These are phyloP conservation scores for Drosophila elegans DNA, from an alignment of 1,140 invertebrate species.

Conservation along the genomic window DNA sequence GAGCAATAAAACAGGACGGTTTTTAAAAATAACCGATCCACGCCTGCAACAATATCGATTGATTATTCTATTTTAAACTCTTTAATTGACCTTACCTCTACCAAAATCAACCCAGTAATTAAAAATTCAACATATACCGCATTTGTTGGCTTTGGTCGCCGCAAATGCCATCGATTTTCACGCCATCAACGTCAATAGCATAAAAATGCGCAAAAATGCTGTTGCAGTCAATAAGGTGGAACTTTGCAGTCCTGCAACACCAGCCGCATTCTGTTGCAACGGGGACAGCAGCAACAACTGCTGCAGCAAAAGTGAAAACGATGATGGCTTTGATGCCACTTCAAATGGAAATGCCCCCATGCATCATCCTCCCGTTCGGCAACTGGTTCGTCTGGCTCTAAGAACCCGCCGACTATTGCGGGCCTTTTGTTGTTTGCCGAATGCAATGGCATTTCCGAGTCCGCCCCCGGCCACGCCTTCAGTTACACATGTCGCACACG, in stretches of 20 bases:
- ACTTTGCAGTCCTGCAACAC: slow-evolving; percentile 32
- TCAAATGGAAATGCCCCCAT: slow-evolving; percentile 65
- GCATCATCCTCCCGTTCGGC: slow-evolving; percentile 28
- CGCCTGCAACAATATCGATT: slow-evolving; percentile 10
- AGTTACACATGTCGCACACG: slow-evolving; percentile 37
- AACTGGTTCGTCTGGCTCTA: slow-evolving; percentile 19
- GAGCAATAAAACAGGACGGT: neutral
- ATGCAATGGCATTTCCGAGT: slow-evolving; percentile 36
- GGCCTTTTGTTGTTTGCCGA: slow-evolving; percentile 46
- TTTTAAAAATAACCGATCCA: neutral
- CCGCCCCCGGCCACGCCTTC: slow-evolving; percentile 19
- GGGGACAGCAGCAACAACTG: neutral
- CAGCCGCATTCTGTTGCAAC: slow-evolving; percentile 7
- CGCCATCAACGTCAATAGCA: slow-evolving; percentile 40
- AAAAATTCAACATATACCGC: slow-evolving; percentile 33
- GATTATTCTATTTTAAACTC: slow-evolving; percentile 23
- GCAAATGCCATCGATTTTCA: slow-evolving; percentile 51
- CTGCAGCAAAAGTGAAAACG: slow-evolving; percentile 37
- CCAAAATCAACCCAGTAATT: slow-evolving; percentile 24
- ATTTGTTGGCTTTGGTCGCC: slow-evolving; percentile 10
- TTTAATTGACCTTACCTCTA: slow-evolving; percentile 15
- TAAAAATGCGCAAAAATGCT: slow-evolving; percentile 41
- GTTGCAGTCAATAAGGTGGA: slow-evolving; percentile 40
- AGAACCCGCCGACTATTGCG: slow-evolving; percentile 19
- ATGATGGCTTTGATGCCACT: slow-evolving; percentile 65